Percentiles rank a stretch among this genome's conserved stretches.
These are phyloP conservation scores for Apteryx owenii DNA, from an alignment of 2,113 vertebrate genomes.

Conservation along the genomic window DNA sequence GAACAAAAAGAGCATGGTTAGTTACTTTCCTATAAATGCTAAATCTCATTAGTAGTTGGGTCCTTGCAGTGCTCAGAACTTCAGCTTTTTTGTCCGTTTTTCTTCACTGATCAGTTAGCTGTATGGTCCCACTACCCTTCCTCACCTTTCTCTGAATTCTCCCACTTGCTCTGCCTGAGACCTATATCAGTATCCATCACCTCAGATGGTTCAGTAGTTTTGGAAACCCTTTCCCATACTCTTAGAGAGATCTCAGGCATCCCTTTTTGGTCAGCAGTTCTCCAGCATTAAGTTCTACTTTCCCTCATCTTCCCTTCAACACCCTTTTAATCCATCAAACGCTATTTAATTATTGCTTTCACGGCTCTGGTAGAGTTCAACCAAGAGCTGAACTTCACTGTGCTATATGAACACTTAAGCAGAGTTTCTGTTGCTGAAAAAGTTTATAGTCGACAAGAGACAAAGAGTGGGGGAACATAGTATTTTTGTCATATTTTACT, in stretches of 20 bases:
- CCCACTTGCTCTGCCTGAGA: background rate
- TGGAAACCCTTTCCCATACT: background rate
- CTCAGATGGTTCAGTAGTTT: background rate
- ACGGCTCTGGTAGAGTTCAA: background rate
- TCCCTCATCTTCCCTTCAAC: background rate
- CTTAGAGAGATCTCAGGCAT: background rate
- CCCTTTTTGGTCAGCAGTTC: background rate
- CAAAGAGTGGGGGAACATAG: background rate
- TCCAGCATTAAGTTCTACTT: background rate
- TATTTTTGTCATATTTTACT: slow-evolving; percentile 26
- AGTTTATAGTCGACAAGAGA: background rate
- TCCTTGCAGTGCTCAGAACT: too few species aligned
- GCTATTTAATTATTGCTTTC: background rate
- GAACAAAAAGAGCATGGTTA: fast-evolving
- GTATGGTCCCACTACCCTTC: background rate
- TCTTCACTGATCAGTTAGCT: background rate
- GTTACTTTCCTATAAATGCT: background rate
- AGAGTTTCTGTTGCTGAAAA: background rate
- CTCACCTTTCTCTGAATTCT: background rate
- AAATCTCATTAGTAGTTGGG: background rate
- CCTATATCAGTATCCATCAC: background rate
- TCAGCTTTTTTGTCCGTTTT: background rate
- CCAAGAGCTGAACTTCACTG: background rate
- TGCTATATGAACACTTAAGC: background rate
- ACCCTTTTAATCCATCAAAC: background rate